Percentiles rank a stretch among this genome's conserved stretches.
These are phyloP conservation scores for Trichomalopsis sarcophagae DNA, from an alignment of 1,140 invertebrate species.

Conservation along the genomic window DNA sequence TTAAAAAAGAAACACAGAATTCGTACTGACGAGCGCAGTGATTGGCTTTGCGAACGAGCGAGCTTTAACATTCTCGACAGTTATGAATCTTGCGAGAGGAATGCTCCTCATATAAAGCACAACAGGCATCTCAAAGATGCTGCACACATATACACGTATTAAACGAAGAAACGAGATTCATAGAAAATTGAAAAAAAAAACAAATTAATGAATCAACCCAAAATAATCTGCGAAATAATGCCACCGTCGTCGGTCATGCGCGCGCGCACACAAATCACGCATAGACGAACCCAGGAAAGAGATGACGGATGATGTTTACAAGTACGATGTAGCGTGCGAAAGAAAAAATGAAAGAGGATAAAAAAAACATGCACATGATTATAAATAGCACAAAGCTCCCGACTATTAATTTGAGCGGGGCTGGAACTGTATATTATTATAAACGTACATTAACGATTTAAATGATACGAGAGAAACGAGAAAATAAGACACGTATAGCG, in stretches of 20 bases:
- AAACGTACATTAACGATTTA: slow-evolving; percentile 52
- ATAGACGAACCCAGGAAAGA: background rate
- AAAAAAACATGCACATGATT: slow-evolving; percentile 69
- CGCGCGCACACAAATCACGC: background rate
- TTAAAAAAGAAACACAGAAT: slow-evolving; percentile 7
- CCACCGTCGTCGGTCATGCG: background rate
- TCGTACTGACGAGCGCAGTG: background rate
- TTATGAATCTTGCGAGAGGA: slow-evolving; percentile 4
- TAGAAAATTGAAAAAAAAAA: background rate
- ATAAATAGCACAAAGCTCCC: slow-evolving; percentile 74
- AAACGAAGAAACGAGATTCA: background rate
- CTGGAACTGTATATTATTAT: slow-evolving; percentile 66
- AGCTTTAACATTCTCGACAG: background rate
- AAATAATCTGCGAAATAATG: slow-evolving; percentile 26
- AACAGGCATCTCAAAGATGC: slow-evolving; percentile 15
- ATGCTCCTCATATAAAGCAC: slow-evolving; percentile 4
- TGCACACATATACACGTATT: background rate
- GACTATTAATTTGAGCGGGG: slow-evolving; percentile 61
- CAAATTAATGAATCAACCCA: background rate
- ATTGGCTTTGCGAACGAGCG: background rate
- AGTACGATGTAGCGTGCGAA: background rate
- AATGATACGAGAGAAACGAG: background rate
- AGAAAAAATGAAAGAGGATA: background rate
- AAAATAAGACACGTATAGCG: background rate
- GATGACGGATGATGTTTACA: background rate